These are phyloP conservation scores for Knipowitschia caucasica DNA, from an alignment of 2,797 vertebrate species.

Conservation along the genomic window DNA sequence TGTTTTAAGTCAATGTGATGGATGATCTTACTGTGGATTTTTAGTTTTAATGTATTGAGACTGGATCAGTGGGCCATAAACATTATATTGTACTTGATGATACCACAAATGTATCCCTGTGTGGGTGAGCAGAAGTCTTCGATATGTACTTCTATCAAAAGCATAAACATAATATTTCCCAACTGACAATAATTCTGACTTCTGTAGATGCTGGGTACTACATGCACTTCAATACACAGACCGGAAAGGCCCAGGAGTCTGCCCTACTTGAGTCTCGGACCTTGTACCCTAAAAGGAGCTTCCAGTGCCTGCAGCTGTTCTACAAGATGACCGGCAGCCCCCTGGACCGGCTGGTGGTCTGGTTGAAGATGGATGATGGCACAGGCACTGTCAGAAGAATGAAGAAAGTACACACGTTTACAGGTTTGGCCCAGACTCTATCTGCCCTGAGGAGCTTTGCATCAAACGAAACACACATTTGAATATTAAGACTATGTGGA, in stretches of 20 bases:
- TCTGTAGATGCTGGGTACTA: conserved; percentile 82
- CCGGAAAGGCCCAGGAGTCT: conserved; percentile 61
- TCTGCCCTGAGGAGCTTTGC: conserved; percentile 6
- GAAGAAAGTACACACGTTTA: conserved; percentile 81
- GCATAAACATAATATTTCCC: neutral
- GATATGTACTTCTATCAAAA: too few species aligned
- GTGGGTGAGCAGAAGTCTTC: too few species aligned
- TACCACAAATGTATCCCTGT: too few species aligned
- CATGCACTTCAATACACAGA: conserved; percentile 80
- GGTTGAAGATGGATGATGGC: conserved; percentile 83
- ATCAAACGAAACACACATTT: conserved; percentile 3
- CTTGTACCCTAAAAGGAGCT: conserved; percentile 84
- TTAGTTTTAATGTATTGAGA: too few species aligned
- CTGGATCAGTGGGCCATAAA: too few species aligned
- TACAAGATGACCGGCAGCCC: conserved; percentile 84
- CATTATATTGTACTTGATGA: too few species aligned
- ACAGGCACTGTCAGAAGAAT: conserved; percentile 78
- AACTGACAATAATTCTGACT: neutral
- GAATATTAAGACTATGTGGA: conserved; percentile 2
- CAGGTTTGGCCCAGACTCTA: conserved; percentile 67
- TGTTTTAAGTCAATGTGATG: too few species aligned
- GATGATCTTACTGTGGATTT: too few species aligned
- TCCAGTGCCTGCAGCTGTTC: conserved; percentile 92
- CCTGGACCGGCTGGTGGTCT: conserved; percentile 81
- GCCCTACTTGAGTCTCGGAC: conserved; percentile 85